Base-by-base conservation (phyloP, 1,140 invertebrate genomes). In the Drosophila simulans region DNA sequence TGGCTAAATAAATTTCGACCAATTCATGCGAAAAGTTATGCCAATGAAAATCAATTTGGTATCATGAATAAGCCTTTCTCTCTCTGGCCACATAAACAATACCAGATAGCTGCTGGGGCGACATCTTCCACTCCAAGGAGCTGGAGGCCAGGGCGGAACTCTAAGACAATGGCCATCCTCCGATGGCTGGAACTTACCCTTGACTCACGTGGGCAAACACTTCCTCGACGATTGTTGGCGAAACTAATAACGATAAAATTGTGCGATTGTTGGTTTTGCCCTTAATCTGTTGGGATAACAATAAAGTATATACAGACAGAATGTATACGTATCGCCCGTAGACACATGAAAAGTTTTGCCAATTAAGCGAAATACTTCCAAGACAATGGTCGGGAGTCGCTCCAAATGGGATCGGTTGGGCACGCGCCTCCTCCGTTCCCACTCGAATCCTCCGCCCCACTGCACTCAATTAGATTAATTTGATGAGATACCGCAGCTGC, bases 191-290 rank as follows among this genome's bases (percentile, higher is more conserved):
- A 58, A 84, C 91, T 91, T 91, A 92, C 91, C 91, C 91, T 66
- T 77, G 73, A 54, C 79, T 59, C 55, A 92, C 76, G 65, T 91
- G 77, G 40, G 59, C 69, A 64, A 79, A 75, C 55, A 92, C 78
- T 81, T 91, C 79, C 78, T 91, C 77, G 76, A 92, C 89, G 73
- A 88, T 75, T 84, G 81, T 86, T 90, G 88, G 88, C 71, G 91
- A 80, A 86, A 92, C 81, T 90, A 91, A 88, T 91, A 92, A 91
- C 84, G 91, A 92, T 90, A 92, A 91, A 91, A 92, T 92, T 81
- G 91, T 92, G 69, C 88, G 84, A 91, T 92, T 92, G 81, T 91
- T 91, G 78, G 91, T 91, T 66, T 91, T 91, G 65, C 91, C 91
- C 85, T 91, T 92, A 84, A 92, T 91, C 91, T 92, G 81, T 73